These are phyloP conservation scores for Chromis chromis DNA, from an alignment of 2,797 vertebrate species.

Conservation along the genomic window DNA sequence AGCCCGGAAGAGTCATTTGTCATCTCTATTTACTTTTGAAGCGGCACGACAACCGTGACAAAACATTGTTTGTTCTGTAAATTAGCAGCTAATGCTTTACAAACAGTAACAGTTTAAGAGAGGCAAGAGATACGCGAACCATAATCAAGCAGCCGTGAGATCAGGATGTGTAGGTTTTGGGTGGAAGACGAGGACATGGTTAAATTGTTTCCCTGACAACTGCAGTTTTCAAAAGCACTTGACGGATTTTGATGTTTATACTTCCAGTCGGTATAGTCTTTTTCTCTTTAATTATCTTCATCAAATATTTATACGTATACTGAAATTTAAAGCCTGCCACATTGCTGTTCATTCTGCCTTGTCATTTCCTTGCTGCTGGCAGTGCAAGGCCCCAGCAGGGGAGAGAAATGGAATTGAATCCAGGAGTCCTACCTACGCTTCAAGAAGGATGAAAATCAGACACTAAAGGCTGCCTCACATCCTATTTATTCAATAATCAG, in stretches of 20 bases:
- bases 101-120: slow-evolving; percentile 21
- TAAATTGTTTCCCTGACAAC: slow-evolving; percentile 28
- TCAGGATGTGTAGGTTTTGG: slow-evolving; percentile 1
- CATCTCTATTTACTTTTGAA: slow-evolving; percentile 59
- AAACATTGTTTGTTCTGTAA: slow-evolving; percentile 52
- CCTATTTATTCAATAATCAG: slow-evolving; percentile 37
- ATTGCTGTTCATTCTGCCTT: slow-evolving; percentile 42
- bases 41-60: slow-evolving; percentile 40
- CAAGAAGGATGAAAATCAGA: slow-evolving; percentile 49
- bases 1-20: slow-evolving; percentile 60
- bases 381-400: slow-evolving; percentile 48
- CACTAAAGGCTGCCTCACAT: slow-evolving; percentile 37
- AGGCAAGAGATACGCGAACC: neutral
- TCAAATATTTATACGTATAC: slow-evolving; percentile 52
- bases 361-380: slow-evolving; percentile 46
- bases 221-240: slow-evolving; percentile 9
- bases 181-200: neutral
- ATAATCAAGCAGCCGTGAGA: slow-evolving; percentile 18
- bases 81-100: slow-evolving; percentile 30
- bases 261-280: slow-evolving; percentile 6
- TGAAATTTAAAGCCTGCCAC: slow-evolving; percentile 49
- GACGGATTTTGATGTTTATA: slow-evolving; percentile 21
- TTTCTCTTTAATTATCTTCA: slow-evolving; percentile 48
- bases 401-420: slow-evolving; percentile 43
- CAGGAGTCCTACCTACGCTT: slow-evolving; percentile 51